Conservation (phyloP, 1,140 invertebrate genomes). For the Apis cerana region DNA sequence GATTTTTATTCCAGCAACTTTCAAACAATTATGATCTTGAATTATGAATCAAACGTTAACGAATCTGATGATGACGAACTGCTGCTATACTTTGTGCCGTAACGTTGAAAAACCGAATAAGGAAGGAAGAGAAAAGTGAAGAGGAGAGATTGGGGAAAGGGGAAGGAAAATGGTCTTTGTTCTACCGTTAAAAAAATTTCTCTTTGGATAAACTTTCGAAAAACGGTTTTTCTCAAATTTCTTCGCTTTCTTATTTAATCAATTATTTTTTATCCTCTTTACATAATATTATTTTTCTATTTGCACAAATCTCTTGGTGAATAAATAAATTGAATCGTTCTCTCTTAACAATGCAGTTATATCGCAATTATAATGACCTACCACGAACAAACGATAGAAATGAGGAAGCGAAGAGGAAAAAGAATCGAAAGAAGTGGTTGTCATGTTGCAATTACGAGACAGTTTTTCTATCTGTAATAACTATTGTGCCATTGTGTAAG, state of each 20-base stretch:
- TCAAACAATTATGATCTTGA: constrained; percentile 58
- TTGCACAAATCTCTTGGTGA: neutral
- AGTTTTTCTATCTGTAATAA: neutral
- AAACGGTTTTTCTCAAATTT: constrained; percentile 13
- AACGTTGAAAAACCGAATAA: constrained; percentile 15
- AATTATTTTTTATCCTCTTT: neutral
- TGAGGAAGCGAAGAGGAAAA: neutral
- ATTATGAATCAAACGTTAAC: constrained; percentile 62
- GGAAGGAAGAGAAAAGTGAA: too few relatives aligned
- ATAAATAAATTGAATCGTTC: too few relatives aligned
- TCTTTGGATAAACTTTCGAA: constrained; percentile 39
- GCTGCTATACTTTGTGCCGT: constrained; percentile 3
- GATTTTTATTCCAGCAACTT: constrained; percentile 31
- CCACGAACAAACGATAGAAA: neutral
- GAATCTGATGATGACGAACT: constrained; percentile 15
- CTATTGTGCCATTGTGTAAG: neutral
- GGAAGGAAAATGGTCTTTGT: constrained; percentile 19
- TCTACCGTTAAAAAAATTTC: constrained; percentile 14
- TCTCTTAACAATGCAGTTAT: too few relatives aligned
- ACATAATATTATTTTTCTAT: neutral
- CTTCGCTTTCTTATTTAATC: neutral
- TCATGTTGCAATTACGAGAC: neutral
- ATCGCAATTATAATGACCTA: neutral
- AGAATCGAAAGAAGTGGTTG: neutral
- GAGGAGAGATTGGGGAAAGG: neutral